Conservation (phyloP, 2,797 vertebrate species). For the Sebastes alutus region DNA sequence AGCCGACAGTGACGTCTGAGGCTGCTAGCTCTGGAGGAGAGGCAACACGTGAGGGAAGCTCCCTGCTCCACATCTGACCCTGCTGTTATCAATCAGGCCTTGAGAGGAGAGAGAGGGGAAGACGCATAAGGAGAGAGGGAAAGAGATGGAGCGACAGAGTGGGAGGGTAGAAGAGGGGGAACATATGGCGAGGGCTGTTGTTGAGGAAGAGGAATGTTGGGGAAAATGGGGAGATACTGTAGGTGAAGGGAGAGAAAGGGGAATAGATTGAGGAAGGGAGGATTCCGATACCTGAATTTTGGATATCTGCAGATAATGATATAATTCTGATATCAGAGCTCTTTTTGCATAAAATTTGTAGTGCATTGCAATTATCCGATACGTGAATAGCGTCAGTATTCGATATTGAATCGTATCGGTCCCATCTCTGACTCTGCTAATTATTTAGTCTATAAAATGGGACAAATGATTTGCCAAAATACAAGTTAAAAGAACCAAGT, state of each 20-base stretch:
- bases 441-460: neutral
- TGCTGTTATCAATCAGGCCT: slow-evolving; percentile 58
- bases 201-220: neutral
- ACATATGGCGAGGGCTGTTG: slow-evolving; percentile 30
- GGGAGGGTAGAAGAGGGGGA: slow-evolving; percentile 4
- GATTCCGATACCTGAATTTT: neutral
- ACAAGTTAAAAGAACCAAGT: neutral
- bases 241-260: neutral
- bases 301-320: too few species aligned
- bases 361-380: too few species aligned
- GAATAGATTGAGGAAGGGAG: neutral
- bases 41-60: slow-evolving; percentile 52
- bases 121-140: neutral
- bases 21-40: slow-evolving; percentile 16
- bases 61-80: slow-evolving; percentile 51
- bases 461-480: neutral
- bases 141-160: neutral
- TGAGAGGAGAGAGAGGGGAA: slow-evolving; percentile 18
- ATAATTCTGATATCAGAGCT: too few species aligned
- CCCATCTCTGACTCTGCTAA: neutral
- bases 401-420: too few species aligned
- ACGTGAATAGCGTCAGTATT: too few species aligned
- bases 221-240: neutral
- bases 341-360: too few species aligned
- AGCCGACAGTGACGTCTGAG: slow-evolving; percentile 26